phyloP scores from a whole-genome alignment of 2,888 invertebrate species.

The Eilema sororculum region DNA sequence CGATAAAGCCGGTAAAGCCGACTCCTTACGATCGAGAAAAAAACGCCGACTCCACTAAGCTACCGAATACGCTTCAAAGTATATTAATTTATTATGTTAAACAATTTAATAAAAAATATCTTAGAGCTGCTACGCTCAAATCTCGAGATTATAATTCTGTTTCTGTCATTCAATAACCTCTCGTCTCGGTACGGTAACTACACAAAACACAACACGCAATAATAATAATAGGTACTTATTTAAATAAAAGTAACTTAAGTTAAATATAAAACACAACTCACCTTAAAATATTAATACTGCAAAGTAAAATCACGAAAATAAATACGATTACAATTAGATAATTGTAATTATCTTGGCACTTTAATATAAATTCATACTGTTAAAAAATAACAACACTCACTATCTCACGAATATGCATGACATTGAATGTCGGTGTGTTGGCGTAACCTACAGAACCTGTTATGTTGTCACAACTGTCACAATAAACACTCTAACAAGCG shows the following conservation, averaged over 20 bases:
- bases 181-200: not conserved
- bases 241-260: not conserved
- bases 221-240: no score
- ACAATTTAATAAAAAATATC: no score
- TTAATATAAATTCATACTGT: not conserved
- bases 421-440: conserved; percentile 1
- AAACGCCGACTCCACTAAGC: no score
- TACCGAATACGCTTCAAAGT: no score
- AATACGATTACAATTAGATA: not conserved
- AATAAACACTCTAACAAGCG: not conserved
- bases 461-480: not conserved
- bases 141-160: no score
- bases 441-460: not conserved
- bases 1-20: no score
- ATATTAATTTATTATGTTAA: no score
- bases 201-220: no score
- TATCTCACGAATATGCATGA: conserved; percentile 7
- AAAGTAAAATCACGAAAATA: not conserved
- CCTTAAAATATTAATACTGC: not conserved
- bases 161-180: no score
- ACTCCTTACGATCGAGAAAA: no score
- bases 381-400: not conserved
- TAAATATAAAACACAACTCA: not conserved
- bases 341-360: conserved; percentile 1
- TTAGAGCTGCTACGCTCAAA: no score